phyloP scores from a whole-genome alignment of 2,797 vertebrate genomes.

The Pseudopleuronectes americanus region DNA sequence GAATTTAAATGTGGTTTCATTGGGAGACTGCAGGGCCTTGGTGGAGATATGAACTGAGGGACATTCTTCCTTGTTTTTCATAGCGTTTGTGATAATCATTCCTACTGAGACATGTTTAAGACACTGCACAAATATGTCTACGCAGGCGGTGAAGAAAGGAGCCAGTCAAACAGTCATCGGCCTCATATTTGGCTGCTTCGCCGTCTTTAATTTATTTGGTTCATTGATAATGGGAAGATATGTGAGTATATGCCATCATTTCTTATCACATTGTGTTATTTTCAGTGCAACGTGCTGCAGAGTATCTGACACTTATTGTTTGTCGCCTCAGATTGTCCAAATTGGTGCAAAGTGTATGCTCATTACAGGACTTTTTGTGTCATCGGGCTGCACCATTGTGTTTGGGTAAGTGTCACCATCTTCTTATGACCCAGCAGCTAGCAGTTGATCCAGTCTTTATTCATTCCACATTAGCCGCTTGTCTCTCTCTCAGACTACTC shows the following conservation, averaged over 20 bases:
- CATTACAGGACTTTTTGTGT: conserved; percentile 89
- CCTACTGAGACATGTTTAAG: too few species aligned
- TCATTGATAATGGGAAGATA: conserved; percentile 92
- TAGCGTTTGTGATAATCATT: too few species aligned
- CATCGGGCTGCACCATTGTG: conserved; percentile 89
- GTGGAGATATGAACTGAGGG: too few species aligned
- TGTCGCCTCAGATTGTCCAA: conserved; percentile 87
- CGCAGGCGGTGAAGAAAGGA: conserved; percentile 92
- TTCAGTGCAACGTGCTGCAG: neutral
- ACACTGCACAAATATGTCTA: neutral
- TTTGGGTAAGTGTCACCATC: conserved; percentile 89
- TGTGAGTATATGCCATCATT: conserved; percentile 82
- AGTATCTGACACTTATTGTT: neutral
- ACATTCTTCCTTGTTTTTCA: too few species aligned
- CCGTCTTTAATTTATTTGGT: conserved; percentile 86
- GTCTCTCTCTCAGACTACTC: conserved; percentile 86
- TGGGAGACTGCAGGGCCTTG: too few species aligned
- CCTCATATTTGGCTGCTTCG: conserved; percentile 95
- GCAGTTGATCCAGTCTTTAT: too few species aligned
- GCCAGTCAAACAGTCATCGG: conserved; percentile 89
- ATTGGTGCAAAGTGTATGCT: conserved; percentile 98
- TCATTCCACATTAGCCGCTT: too few species aligned
- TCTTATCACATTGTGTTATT: neutral
- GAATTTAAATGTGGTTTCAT: too few species aligned
- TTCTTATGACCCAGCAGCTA: too few species aligned